Conservation (phyloP, 2,797 vertebrate species). For the Sylvia borin region DNA sequence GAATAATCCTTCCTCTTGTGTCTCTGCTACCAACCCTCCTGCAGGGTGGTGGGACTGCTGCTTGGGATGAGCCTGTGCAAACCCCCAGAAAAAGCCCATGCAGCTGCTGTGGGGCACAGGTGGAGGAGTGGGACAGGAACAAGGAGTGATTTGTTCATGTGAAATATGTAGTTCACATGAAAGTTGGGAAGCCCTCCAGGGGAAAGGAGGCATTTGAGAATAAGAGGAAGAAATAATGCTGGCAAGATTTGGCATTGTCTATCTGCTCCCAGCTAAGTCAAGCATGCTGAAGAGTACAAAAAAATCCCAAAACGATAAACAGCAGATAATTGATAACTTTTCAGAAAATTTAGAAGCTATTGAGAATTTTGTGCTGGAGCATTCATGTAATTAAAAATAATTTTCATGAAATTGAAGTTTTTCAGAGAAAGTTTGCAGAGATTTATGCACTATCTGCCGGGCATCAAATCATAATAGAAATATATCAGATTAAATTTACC, state of each 20-base stretch:
- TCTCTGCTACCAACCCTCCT: background rate
- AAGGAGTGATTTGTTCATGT: background rate
- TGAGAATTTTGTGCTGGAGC: background rate
- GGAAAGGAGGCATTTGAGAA: background rate
- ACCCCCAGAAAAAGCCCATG: background rate
- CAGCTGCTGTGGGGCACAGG: background rate
- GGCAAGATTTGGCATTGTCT: background rate
- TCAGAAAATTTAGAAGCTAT: background rate
- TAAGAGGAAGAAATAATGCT: background rate
- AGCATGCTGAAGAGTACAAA: background rate
- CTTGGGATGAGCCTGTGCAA: background rate
- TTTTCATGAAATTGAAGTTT: background rate
- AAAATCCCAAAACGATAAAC: background rate
- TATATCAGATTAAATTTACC: background rate
- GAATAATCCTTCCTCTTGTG: background rate
- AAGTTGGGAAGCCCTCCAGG: background rate
- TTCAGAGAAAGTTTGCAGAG: background rate
- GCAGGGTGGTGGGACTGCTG: rapidly evolving
- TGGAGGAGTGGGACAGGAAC: background rate
- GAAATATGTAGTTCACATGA: background rate
- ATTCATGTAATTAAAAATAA: background rate
- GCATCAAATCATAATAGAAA: background rate
- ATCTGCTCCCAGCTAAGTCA: background rate
- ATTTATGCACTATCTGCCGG: background rate
- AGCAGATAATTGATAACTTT: background rate